Base-by-base conservation (phyloP, 2,797 vertebrate genomes). In the Ctenosaura bakeri region DNA sequence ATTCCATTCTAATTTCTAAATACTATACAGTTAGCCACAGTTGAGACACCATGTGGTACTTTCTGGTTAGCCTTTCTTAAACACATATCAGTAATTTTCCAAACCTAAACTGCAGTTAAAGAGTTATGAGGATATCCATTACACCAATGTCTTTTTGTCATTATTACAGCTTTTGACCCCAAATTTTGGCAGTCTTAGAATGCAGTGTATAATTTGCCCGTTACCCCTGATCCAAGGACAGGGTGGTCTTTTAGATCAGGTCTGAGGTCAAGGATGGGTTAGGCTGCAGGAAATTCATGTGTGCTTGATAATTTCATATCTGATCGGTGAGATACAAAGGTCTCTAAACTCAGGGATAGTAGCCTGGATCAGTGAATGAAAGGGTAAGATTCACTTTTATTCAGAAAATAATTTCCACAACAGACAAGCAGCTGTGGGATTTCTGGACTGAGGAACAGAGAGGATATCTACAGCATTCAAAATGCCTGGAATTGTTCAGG, bases 71-170 rank as follows among this genome's bases (percentile, higher is more conserved):
- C 92, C 92, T 92, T 79, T 92, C 89, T 94, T 79, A 83, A 93
- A 90, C 87, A 82, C 4, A 73, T 85, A 92, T 90, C 90, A 89
- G 38, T 88, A 90, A 76, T 93, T 91, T 92, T 86, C 88, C 86
- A 96, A 96, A 88, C 93, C 92, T 84, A 87, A 94, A 82, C 64
- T 78, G 88, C 18, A 94, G 89, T 91, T 95, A 92, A 10, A 0
- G 91, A 91, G 91, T 94, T 94, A 95, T 3, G 86, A 93, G 91
- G 71, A 90, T 91, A 92, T 92, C 93, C 35, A 81, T 92, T 95
- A 92, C 92, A 94, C 46, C 78, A 64, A 62, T 92, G 89, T 71
- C 90, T 90, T 95, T 94, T 94, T 92, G 87, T 93, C 50, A 0
- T 91, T 92, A 77, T 89, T 92, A 82, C 89, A 88, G 46, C 87